Percentiles rank a stretch among this genome's conserved stretches.
These are phyloP conservation scores for Cylloceria caligata DNA, from an alignment of 2,888 invertebrate species.

Conservation along the genomic window DNA sequence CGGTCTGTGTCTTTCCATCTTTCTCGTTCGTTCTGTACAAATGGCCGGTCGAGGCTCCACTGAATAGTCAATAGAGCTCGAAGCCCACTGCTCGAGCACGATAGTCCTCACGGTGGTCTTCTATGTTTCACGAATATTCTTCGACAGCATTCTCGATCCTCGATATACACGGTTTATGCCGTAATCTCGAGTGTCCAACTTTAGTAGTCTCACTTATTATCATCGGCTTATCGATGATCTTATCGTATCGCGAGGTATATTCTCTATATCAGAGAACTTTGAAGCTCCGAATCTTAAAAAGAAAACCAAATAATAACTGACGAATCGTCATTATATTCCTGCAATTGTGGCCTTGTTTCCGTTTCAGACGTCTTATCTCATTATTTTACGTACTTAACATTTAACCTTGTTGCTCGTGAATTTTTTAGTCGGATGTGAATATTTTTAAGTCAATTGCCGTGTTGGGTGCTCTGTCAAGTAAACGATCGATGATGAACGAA, in stretches of 20 bases:
- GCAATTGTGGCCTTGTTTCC: background rate
- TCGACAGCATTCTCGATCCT: background rate
- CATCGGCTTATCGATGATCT: constrained; percentile 4
- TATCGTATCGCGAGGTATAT: background rate
- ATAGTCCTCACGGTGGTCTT: constrained; percentile 27
- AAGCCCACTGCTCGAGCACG: constrained; percentile 19
- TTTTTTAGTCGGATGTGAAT: background rate
- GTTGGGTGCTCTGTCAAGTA: background rate
- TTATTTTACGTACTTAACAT: background rate
- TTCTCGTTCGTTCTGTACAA: constrained; percentile 53
- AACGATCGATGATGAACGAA: background rate
- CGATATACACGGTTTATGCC: background rate
- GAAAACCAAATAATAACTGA: background rate
- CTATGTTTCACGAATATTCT: constrained; percentile 30
- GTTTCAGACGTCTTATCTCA: background rate
- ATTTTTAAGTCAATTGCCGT: background rate
- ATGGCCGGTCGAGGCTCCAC: constrained; percentile 54
- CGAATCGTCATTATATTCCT: background rate
- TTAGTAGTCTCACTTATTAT: background rate
- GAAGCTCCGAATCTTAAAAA: background rate
- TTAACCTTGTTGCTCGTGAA: background rate
- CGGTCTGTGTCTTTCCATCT: constrained; percentile 26
- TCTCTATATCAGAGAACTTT: background rate
- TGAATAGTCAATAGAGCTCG: constrained; percentile 58
- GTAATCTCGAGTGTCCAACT: background rate